Base-by-base conservation (phyloP, 2,797 vertebrate species). In the Sciurus carolinensis region DNA sequence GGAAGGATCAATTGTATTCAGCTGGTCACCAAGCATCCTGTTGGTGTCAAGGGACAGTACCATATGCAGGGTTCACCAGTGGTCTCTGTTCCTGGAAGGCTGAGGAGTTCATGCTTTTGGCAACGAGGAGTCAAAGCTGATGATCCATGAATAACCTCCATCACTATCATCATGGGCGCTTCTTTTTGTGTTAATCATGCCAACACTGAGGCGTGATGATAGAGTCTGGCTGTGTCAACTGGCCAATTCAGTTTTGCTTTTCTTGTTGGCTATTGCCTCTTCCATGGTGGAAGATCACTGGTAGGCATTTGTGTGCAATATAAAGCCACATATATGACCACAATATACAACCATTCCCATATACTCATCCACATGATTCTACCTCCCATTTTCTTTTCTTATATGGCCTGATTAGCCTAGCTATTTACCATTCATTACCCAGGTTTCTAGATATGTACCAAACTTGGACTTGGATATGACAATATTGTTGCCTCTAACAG, bases 351-450 rank as follows among this genome's bases (percentile, higher is more conserved):
- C 28, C 30, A 57, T 39, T 79, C 42, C 86, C 4, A 18, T 13
- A 36, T 14, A 7, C 22, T 22, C 39, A 75, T 3, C 5, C 17
- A 39, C 20, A 44, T 12, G 39, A 15, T 54, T 91, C 28, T 57
- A 33, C 12, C 69, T 42, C 90, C 85, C 18, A 92, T 42, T 64
- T 92, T 54, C 30, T 88, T 87, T 54, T 77, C 26, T 82, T 90
- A 72, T 6, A 44, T 47, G 0, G 5, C 4, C 9, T n/a, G 20
- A n/a, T 59, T 0, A 5, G 26, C 20, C 9, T 88, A 62, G n/a
- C 36, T 36, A 69, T 42, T 54, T 79, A 50, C 13, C 18, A 42
- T 80, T 47, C 18, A 42, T 80, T 47, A 18, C 54, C 22, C 33
- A 81, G 69, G 10, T 54, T 64, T 52, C 54, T 26, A 7, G 8